Percentiles rank a stretch among this genome's conserved stretches.
These are phyloP conservation scores for Macrocentrus cingulum DNA, from an alignment of 1,140 invertebrate species.

Conservation along the genomic window DNA sequence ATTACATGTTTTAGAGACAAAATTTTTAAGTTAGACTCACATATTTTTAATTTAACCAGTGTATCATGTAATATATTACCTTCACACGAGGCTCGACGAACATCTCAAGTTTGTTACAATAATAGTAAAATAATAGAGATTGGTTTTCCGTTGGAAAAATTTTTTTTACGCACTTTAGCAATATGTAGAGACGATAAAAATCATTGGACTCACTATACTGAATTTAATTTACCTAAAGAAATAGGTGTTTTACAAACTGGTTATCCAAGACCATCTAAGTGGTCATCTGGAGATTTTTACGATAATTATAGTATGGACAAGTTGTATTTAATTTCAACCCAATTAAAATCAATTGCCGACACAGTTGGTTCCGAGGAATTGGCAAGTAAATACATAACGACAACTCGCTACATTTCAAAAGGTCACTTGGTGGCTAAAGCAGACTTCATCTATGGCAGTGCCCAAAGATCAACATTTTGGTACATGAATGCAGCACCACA, in stretches of 20 bases:
- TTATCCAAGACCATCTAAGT: slow-evolving; percentile 39
- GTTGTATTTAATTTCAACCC: slow-evolving; percentile 37
- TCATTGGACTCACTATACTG: slow-evolving; percentile 51
- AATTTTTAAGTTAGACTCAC: slow-evolving; percentile 28
- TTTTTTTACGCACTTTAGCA: slow-evolving; percentile 48
- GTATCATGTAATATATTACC: slow-evolving; percentile 28
- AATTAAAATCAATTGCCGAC: slow-evolving; percentile 37
- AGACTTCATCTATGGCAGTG: slow-evolving; percentile 54
- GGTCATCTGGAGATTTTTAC: slow-evolving; percentile 41
- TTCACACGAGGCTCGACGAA: slow-evolving; percentile 5
- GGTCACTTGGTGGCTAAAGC: slow-evolving; percentile 57
- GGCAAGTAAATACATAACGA: slow-evolving; percentile 36
- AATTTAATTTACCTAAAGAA: slow-evolving; percentile 38
- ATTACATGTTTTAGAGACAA: slow-evolving; percentile 31
- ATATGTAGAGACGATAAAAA: slow-evolving; percentile 53
- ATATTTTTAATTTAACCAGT: slow-evolving; percentile 24
- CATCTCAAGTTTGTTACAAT: neutral
- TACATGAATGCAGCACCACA: slow-evolving; percentile 63
- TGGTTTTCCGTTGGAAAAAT: slow-evolving; percentile 33
- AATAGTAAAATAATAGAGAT: slow-evolving; percentile 30
- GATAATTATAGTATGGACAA: slow-evolving; percentile 31
- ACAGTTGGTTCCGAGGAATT: slow-evolving; percentile 41
- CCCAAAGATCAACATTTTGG: slow-evolving; percentile 55
- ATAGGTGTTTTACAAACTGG: slow-evolving; percentile 38
- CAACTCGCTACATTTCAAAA: slow-evolving; percentile 41